Evolutionary conservation across 2,888 invertebrate genomes (phyloP).

Genomic region (Ernsta delagoae): DNA sequence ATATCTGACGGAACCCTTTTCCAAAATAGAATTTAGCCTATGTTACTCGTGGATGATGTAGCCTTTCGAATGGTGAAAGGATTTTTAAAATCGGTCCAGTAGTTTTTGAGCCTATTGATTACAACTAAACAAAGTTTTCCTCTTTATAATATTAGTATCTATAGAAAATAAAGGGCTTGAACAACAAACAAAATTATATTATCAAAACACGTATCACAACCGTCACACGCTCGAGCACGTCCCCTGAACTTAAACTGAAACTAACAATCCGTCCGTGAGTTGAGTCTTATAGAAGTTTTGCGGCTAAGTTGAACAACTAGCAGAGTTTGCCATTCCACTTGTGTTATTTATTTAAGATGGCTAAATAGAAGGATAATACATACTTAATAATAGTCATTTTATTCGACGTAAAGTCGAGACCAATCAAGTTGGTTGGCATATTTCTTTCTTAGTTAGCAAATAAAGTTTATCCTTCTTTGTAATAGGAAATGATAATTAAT

Average conservation of each 20-base stretch:
- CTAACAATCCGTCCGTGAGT: slow-evolving; percentile 66
- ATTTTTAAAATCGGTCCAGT: too few relatives aligned
- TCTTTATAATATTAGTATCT: too few relatives aligned
- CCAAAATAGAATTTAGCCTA: too few relatives aligned
- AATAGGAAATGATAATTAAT: not conserved
- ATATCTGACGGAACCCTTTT: too few relatives aligned
- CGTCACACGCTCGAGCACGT: slow-evolving; percentile 10
- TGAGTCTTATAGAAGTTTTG: slow-evolving; percentile 78
- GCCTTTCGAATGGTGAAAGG: too few relatives aligned
- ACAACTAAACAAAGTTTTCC: too few relatives aligned
- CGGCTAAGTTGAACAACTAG: slow-evolving; percentile 70
- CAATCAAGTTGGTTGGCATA: not conserved
- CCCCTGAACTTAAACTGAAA: slow-evolving; percentile 66
- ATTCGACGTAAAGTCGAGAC: not conserved
- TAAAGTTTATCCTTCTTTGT: not conserved
- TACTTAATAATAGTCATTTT: not conserved
- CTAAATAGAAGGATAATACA: not conserved
- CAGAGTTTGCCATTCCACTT: slow-evolving; percentile 50
- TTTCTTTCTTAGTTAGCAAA: not conserved
- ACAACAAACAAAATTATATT: not conserved
- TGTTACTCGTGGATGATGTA: too few relatives aligned
- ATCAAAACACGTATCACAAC: slow-evolving; percentile 8
- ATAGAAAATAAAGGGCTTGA: too few relatives aligned
- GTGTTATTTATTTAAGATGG: slow-evolving; percentile 53
- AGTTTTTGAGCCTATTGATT: too few relatives aligned